These are phyloP conservation scores for Archocentrus centrarchus DNA, from an alignment of 2,113 vertebrate species.

Conservation along the genomic window DNA sequence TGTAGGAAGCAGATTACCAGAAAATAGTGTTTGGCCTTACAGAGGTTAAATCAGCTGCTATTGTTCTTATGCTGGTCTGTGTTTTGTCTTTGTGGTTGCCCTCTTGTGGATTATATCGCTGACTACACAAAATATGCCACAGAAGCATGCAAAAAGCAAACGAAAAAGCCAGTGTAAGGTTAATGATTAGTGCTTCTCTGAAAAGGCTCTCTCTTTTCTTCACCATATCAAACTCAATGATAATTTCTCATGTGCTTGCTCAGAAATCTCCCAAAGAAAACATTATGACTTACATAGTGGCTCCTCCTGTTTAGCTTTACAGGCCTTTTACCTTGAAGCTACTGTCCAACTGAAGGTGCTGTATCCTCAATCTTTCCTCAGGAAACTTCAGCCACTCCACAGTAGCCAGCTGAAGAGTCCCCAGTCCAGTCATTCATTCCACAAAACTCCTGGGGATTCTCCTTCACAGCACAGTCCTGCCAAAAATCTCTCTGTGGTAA, in stretches of 20 bases:
- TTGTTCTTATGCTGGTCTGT: conserved; percentile 70
- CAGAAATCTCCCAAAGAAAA: conserved; percentile 21
- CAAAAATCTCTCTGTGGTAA: conserved; percentile 82
- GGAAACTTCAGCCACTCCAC: conserved; percentile 81
- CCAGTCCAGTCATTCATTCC: conserved; percentile 81
- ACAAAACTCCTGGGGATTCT: conserved; percentile 79
- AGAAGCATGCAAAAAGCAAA: not conserved
- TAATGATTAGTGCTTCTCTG: conserved; percentile 14
- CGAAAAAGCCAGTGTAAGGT: not conserved
- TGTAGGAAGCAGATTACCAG: conserved; percentile 81
- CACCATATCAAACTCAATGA: not conserved
- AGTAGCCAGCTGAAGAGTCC: conserved; percentile 79
- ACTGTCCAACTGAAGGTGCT: conserved; percentile 46
- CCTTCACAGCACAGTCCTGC: conserved; percentile 81
- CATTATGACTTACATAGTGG: conserved; percentile 23
- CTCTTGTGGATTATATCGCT: conserved; percentile 47
- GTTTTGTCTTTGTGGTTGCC: conserved; percentile 54
- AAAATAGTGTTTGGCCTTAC: conserved; percentile 63
- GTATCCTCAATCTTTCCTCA: conserved; percentile 71
- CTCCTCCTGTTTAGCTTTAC: conserved; percentile 47
- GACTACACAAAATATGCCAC: conserved; percentile 37
- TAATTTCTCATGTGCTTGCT: conserved; percentile 25
- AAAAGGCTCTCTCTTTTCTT: conserved; percentile 18
- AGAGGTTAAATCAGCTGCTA: conserved; percentile 71
- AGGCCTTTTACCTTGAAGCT: conserved; percentile 25